Evolutionary conservation across 2,888 invertebrate species (phyloP).

Genomic region (Cephus nigrinus): DNA sequence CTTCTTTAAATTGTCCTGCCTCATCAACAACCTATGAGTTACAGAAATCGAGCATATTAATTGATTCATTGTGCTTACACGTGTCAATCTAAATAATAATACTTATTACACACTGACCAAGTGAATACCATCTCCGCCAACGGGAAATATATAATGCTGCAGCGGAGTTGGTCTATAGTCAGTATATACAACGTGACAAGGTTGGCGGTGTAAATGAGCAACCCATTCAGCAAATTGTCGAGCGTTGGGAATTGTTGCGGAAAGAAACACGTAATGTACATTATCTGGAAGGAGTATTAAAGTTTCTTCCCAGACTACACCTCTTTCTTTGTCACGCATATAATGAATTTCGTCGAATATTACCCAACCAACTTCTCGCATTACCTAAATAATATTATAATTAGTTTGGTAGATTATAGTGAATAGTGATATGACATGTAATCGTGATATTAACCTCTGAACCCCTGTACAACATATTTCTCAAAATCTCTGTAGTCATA

Average conservation of each 20-base stretch:
- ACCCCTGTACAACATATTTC: constrained; percentile 98
- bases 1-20: constrained; percentile 93
- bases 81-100: neutral
- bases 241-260: constrained; percentile 99
- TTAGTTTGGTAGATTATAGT: neutral
- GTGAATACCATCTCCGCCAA: constrained; percentile 95
- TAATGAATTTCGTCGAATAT: constrained; percentile 99
- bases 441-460: constrained; percentile 75
- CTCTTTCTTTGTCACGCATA: constrained; percentile 99
- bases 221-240: constrained; percentile 96
- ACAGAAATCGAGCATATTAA: neutral
- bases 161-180: constrained; percentile 97
- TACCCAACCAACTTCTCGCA: constrained; percentile 99
- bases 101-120: constrained; percentile 72
- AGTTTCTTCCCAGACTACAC: constrained; percentile 99
- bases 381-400: constrained; percentile 68
- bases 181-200: constrained; percentile 99
- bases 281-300: constrained; percentile 96
- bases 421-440: neutral
- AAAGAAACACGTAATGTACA: constrained; percentile 98
- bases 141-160: constrained; percentile 98
- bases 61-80: neutral
- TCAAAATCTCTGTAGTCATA: constrained; percentile 99
- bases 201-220: constrained; percentile 93
- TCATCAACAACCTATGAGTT: constrained; percentile 57